Evolutionary conservation across 2,113 vertebrate genomes (phyloP).

Genomic region (Reinhardtius hippoglossoides): DNA sequence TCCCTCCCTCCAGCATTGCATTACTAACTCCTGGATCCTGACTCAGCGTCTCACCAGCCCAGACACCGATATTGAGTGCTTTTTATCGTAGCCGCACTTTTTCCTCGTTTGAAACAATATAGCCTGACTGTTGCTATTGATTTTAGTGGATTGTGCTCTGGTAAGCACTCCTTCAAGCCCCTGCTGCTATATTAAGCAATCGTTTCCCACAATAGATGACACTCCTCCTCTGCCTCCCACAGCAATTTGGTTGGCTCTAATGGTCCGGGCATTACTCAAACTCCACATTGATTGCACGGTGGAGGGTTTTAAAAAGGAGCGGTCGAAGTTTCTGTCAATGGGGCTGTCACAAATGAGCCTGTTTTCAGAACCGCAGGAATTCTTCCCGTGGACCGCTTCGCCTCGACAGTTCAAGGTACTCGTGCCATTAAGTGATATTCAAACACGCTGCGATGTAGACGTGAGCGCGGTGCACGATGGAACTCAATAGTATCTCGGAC

Average conservation of each 20-base stretch:
- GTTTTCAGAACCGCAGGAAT: constrained; percentile 59
- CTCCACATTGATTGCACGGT: constrained; percentile 90
- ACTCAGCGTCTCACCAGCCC: constrained; percentile 79
- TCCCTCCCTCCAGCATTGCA: constrained; percentile 51
- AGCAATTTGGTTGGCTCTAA: constrained; percentile 87
- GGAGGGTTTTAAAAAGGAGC: constrained; percentile 75
- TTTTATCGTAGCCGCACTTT: constrained; percentile 82
- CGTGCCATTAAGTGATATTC: constrained; percentile 57
- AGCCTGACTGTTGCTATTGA: constrained; percentile 87
- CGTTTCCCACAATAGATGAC: constrained; percentile 90
- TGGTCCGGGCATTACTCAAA: constrained; percentile 89
- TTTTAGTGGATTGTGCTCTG: constrained; percentile 84
- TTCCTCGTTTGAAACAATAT: constrained; percentile 83
- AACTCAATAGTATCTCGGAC: constrained; percentile 52
- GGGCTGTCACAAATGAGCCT: constrained; percentile 68
- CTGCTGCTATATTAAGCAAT: constrained; percentile 91
- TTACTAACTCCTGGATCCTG: constrained; percentile 78
- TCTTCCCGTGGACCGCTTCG: constrained; percentile 24
- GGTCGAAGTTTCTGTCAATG: constrained; percentile 72
- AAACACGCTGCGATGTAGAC: constrained; percentile 42
- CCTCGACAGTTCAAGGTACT: constrained; percentile 53
- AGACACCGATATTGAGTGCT: constrained; percentile 76
- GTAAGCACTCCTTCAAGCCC: constrained; percentile 86
- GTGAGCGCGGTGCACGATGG: constrained; percentile 35
- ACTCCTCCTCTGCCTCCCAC: constrained; percentile 84